Base-by-base conservation (phyloP, 2,888 invertebrate species). In the Phyto melanocephala region DNA sequence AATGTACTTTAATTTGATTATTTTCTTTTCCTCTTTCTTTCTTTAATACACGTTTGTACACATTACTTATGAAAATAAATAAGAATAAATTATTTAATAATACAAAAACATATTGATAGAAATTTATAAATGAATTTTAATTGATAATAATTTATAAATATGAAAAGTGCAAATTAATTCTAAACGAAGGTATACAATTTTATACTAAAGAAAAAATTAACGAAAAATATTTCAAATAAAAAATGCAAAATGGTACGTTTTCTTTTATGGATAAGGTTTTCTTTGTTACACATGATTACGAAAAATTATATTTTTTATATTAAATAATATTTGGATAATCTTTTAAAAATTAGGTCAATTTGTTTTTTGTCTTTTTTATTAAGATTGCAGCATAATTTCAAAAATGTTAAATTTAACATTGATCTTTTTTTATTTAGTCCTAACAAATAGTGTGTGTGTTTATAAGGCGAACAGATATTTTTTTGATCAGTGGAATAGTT, bases 211-310 rank as follows among this genome's bases (percentile, higher is more conserved):
- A 0, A 37, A 52, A 33, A 52, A 52, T 4, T 24, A 52, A 67
- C 22, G 20, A 71, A 65, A 71, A 65, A 60, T 67, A 63, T 72
- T 79, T 50, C 42, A 60, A 67, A 60, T 58, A 42, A 52, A 58
- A 82, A 82, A 82, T 82, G 82, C 82, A 79, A 76, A 71, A 82
- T 82, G 82, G 82, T 82, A 82, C 82, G 81, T 54, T 8, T 67
- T 20, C 24, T 68, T 5, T 60, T 56, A 45, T 15, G 54, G 35
- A 10, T 50, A 5, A 63, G 15, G 7, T 52, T 52, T 42, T 60
- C 45, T 79, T 5, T 28, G 70, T 67, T 37, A 60, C 67, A 58
- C 15, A 62, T 67, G 17, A 60, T 62, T 62, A 50, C 37, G 40
- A 37, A 15, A 37, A 10, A 28, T 35, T n/a, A n/a, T n/a, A n/a